Conservation (phyloP, 2,113 vertebrate species). For the human (Homo sapiens) region GRCh38 chr9:134322001-134322500, state of each 20-base stretch:
- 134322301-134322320: rapidly evolving
- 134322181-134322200: rapidly evolving
- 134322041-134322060: rapidly evolving
- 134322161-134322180: rapidly evolving
- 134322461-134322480: neutral
- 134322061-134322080: neutral
- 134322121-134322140: neutral
- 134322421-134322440: neutral
- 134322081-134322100: rapidly evolving
- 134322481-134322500: neutral
- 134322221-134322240: rapidly evolving
- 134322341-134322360: rapidly evolving
- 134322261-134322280: neutral
- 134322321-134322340: neutral
- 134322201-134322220: too few relatives aligned
- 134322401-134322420: neutral
- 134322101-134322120: rapidly evolving
- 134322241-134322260: neutral
- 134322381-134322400: rapidly evolving
- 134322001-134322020: neutral
- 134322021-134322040: neutral
- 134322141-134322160: neutral
- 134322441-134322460: neutral
- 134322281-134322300: neutral
- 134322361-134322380: neutral